Base-by-base conservation (phyloP, 2,888 invertebrate species). In the Anorthoa munda region DNA sequence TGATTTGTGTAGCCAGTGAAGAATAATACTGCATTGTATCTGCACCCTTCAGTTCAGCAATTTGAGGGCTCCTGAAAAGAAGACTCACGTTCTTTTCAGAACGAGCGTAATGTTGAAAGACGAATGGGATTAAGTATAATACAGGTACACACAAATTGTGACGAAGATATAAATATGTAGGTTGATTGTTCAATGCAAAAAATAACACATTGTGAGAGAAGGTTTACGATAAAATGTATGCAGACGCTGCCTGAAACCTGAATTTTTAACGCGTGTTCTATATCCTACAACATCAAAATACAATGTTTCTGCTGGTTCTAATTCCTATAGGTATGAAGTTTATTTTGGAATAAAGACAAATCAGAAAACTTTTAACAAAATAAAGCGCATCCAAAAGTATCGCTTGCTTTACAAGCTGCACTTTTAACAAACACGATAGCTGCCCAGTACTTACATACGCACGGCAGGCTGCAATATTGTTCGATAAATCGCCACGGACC, bases 401-500 rank as follows among this genome's bases (percentile, higher is more conserved):
- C 1, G 46, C 7, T 66, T 61, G 50, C 17, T 67, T 72, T 68
- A 45, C 63, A 59, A 26, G 66, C 64, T 64, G 75, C 45, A 79
- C 67, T 81, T 85, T 81, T 73, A 74, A 83, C 84, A 83, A 78
- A 78, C 68, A 48, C 68, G 59, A 58, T 23, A 18, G 21, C 60
- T 21, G 61, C 45, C 53, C 26, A 46, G 63, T 58, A 70, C 59
- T 59, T 72, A 84, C 59, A 60, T 72, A 84, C 75, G 77, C 72
- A 77, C 67, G 70, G 72, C 77, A 74, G 45, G 64, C 68, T 81
- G 74, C 85, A 84, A 86, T 88, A 87, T 88, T 83, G 86, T 86
- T 83, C 87, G 81, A 88, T 85, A 88, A 89, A 89, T 88, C 75
- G 83, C 79, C 23, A 55, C 66, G 78, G 64, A 76, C 77, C 75